phyloP scores from a whole-genome alignment of 1,140 invertebrate genomes.

The Brachionus koreanus region DNA sequence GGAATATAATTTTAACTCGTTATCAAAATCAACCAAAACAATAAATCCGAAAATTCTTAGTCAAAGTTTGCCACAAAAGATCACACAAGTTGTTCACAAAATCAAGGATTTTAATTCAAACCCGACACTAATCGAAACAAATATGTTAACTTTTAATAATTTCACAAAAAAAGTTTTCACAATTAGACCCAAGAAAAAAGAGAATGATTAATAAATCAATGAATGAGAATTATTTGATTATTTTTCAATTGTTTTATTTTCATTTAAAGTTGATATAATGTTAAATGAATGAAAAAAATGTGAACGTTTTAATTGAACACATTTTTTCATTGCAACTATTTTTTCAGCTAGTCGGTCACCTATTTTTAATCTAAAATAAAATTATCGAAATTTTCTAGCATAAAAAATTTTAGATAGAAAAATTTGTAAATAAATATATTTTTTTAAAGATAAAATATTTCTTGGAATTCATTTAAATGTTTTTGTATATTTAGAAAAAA shows the following conservation, averaged over 20 bases:
- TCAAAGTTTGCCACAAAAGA: not conserved
- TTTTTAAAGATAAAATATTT: not conserved
- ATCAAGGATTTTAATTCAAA: not conserved
- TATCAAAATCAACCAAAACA: conserved; percentile 12
- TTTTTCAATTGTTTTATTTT: not conserved
- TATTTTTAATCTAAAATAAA: too few relatives aligned
- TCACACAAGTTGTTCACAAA: not conserved
- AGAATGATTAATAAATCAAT: not conserved
- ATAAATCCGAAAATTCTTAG: not conserved
- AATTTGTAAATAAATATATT: not conserved
- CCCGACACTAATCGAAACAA: not conserved
- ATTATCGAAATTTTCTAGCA: not conserved
- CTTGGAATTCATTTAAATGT: not conserved
- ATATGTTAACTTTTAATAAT: not conserved
- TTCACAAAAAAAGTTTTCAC: not conserved
- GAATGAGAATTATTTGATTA: not conserved
- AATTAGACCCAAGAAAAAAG: not conserved
- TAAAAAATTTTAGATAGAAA: not conserved
- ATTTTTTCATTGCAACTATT: too few relatives aligned
- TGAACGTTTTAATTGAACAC: not conserved
- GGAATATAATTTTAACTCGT: conserved; percentile 12
- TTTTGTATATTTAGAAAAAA: too few relatives aligned
- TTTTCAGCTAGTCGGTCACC: too few relatives aligned
- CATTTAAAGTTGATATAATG: not conserved
- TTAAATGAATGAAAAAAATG: not conserved